Evolutionary conservation across 2,797 vertebrate genomes (phyloP).

Genomic region (Silurus aristotelis): DNA sequence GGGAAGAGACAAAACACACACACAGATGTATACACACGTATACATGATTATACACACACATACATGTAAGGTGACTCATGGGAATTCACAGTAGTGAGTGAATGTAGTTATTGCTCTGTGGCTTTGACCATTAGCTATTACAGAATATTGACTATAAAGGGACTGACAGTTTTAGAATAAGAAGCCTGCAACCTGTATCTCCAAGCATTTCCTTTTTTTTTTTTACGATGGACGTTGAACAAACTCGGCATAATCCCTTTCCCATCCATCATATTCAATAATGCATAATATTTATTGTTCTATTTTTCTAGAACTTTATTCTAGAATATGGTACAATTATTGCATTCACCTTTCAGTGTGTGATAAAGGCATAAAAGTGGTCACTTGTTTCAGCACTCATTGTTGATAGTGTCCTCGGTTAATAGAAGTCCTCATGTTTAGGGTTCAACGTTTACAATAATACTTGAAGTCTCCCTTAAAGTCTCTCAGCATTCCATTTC

Average conservation of each 20-base stretch:
- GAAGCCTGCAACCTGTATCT: background rate
- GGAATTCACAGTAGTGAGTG: slow-evolving; percentile 40
- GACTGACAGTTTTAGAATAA: background rate
- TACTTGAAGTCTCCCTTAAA: slow-evolving; percentile 5
- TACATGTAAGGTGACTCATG: slow-evolving; percentile 40
- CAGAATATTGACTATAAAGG: slow-evolving; percentile 45
- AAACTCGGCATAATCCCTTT: background rate
- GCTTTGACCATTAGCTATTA: slow-evolving; percentile 42
- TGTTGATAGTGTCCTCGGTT: background rate
- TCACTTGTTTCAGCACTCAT: background rate
- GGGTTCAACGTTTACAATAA: background rate
- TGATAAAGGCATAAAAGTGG: background rate
- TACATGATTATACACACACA: background rate
- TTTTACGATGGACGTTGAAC: background rate
- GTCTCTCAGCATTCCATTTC: background rate
- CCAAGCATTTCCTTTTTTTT: background rate
- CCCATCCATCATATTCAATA: background rate
- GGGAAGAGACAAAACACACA: slow-evolving; percentile 56
- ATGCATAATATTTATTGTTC: background rate
- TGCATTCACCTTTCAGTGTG: background rate
- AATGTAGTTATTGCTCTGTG: slow-evolving; percentile 34
- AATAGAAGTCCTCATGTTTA: background rate
- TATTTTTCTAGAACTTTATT: background rate
- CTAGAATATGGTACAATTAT: background rate
- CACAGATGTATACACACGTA: slow-evolving; percentile 30